Evolutionary conservation across 2,113 vertebrate species (phyloP), one percentile per base, ranked within the genome.

Genomic region (Gavia stellata): DNA sequence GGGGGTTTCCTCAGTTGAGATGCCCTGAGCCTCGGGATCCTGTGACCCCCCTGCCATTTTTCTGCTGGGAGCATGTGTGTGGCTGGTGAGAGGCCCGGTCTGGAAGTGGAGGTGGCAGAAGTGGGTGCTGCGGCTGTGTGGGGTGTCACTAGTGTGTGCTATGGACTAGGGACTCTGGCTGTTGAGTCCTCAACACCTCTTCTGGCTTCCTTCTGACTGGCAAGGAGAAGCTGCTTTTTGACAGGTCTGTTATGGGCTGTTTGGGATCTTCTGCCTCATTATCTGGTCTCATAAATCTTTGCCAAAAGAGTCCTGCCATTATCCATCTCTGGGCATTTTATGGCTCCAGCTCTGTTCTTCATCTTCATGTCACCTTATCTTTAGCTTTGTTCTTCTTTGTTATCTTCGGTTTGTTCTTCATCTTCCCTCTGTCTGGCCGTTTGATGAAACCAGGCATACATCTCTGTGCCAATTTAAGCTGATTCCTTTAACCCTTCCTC

Each of bases 11-110:
- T 47, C 2, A 2, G 8, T 11, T 40, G 63, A 61, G 10, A 7
- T 40, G 29, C 12, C 24, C 34, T 47, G 19, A 70, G 15, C 17
- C 45, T 38, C 23, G 17, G 23, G 23, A 34, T 61, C 6, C 14
- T 31, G 12, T 14, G 18, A n/a, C 18, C 2, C 17, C 17, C 1
- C 34, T 0, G 0, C 20, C 20, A 16, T 4, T 3, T 3, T 52
- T 29, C 40, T 55, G 53, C 55, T 50, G 31, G 53, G 53, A 91
- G 33, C 28, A 9, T 1, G 17, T 5, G 10, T 26, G 20, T 36
- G 80, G n/a, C 38, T 77, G 49, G 14, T 0, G 6, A 21, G 62
- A 25, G 19, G 36, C 13, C 36, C 4, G 0, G 23, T 34, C 14
- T 70, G 63, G 28, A 25, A 52, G 7, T 9, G 11, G 14, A 28